Evolutionary conservation across 2,797 vertebrate species (phyloP).

Genomic region (Neosilurus mollespiculum): DNA sequence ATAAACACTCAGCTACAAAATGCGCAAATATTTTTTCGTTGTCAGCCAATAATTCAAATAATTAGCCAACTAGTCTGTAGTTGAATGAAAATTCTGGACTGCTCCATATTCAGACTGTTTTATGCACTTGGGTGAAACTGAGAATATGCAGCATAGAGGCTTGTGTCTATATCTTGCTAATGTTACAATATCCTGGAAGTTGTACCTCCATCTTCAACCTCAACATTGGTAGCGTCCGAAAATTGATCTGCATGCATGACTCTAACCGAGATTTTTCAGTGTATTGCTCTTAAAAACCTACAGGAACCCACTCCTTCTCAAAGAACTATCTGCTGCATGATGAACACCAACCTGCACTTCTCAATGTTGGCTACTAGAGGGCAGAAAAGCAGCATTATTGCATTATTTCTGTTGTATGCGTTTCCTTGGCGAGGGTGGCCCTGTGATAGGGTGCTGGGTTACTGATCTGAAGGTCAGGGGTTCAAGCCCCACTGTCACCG

Average conservation of each 20-base stretch:
- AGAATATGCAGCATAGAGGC: not conserved
- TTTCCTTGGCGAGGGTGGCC: no score
- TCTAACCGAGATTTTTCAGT: not conserved
- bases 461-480: no score
- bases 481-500: no score
- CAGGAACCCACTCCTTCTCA: not conserved
- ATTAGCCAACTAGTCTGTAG: no score
- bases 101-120: no score
- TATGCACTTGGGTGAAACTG: no score
- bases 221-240: not conserved
- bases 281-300: not conserved
- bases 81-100: no score
- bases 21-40: no score
- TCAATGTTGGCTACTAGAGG: slow-evolving; percentile 72
- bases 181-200: not conserved
- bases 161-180: not conserved
- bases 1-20: no score
- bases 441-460: no score
- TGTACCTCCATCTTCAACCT: not conserved
- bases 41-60: no score
- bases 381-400: slow-evolving; percentile 53
- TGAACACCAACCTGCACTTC: slow-evolving; percentile 64
- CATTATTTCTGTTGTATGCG: not conserved
- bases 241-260: not conserved
- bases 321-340: not conserved